These are phyloP conservation scores for Buathra laborator DNA, from an alignment of 2,888 invertebrate genomes.

Conservation along the genomic window DNA sequence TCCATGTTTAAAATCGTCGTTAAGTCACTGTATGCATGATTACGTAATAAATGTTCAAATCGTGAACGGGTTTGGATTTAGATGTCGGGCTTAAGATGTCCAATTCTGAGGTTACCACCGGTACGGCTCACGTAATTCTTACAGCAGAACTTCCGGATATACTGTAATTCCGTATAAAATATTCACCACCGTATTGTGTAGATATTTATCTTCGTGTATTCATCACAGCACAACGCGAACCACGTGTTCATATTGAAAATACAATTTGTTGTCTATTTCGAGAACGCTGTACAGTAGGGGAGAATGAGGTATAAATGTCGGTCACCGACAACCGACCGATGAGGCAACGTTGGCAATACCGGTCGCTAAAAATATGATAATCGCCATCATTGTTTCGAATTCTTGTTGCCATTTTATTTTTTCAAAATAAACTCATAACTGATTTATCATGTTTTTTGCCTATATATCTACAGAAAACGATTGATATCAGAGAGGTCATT, in stretches of 20 bases:
- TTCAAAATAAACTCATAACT: too few relatives aligned
- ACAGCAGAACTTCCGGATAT: slow-evolving; percentile 3
- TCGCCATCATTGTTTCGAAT: too few relatives aligned
- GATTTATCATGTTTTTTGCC: too few relatives aligned
- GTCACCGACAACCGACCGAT: too few relatives aligned
- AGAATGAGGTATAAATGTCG: too few relatives aligned
- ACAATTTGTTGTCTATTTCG: slow-evolving; percentile 7
- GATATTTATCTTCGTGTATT: background rate
- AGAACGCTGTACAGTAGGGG: background rate
- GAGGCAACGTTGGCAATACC: too few relatives aligned
- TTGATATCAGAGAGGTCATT: too few relatives aligned
- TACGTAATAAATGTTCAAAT: slow-evolving; percentile 28
- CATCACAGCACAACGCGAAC: background rate
- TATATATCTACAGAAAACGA: too few relatives aligned
- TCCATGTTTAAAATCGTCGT: background rate
- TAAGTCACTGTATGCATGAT: slow-evolving; percentile 35
- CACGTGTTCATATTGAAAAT: too few relatives aligned
- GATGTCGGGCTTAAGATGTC: slow-evolving; percentile 27
- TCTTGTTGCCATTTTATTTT: background rate
- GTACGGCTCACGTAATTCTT: slow-evolving; percentile 28
- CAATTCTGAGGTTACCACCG: background rate
- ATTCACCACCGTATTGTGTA: background rate
- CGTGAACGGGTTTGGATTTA: slow-evolving; percentile 18
- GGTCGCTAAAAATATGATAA: too few relatives aligned
- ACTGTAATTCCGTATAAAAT: background rate